Evolutionary conservation across 2,113 vertebrate genomes (phyloP), one percentile per base, ranked within the genome.

Genomic region (Catharus bicknelli): DNA sequence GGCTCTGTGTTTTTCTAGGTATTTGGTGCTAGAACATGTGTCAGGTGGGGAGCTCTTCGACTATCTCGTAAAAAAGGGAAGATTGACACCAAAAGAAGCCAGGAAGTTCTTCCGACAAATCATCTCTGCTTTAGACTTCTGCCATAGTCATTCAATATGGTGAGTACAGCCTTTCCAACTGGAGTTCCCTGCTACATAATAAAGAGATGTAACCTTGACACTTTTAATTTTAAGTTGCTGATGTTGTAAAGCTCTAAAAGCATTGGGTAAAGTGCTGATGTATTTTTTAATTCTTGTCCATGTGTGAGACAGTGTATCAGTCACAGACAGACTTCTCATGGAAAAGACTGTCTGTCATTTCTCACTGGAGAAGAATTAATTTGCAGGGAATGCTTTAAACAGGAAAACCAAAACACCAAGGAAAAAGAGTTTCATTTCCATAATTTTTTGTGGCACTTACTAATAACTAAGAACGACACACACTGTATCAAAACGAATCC

Each of bases 111-210:
- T 99, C 97, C 98, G 99, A 98, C 99, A 99, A 97, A 99, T 99
- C 97, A 99, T 99, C 97, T 99, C 99, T 32, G 99, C 99, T 16
- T 97, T 99, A 95, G 99, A 99, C 95, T 99, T 99, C 97, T 99
- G 99, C 97, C 99, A 99, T 98, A 99, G 99, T 97, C 99, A 99
- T 97, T 99, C 99, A 75, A 99, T 99, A 98, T 99, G 99, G 99
- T 99, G 96, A 98, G 98, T 96, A 86, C 36, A 83, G 64, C 42
- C 54, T 43, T 79, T 55, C 78, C 79, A 79, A 7, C 0, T 1
- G 54, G 50, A 64, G 26, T 29, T 63, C n/a, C 22, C 50, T 68
- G 14, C 57, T 55, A 20, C 26, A 21, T 40, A 43, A 26, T 38
- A 53, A 77, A 63, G 29, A 16, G 16, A 19, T 54, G 22, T 59